Evolutionary conservation across 2,113 vertebrate species (phyloP), one percentile per base, ranked within the genome.

Genomic region (Anser cygnoides): DNA sequence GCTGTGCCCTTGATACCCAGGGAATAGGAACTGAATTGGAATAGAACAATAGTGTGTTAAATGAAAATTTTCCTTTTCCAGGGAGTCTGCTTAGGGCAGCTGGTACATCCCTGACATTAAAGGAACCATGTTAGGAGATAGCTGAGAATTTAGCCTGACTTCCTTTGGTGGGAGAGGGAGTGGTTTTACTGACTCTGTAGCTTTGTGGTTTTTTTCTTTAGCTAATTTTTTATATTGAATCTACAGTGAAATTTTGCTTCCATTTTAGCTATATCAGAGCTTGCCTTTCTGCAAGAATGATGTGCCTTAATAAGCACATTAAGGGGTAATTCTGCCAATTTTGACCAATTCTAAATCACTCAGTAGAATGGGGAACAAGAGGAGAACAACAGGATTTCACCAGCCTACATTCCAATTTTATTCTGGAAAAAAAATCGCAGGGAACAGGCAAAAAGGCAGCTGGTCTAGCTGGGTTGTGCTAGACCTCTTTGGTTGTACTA

Each of bases 31-130:
- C 29, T 57, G 61, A 65, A 57, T 71, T 84, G 43, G 19, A 1
- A 49, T 18, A 26, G n/a, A 90, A 61, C 22, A 29, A 25, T 1
- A 52, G 29, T 0, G 0, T 44, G 29, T 41, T 71, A 23, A 28
- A n/a, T 28, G 8, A 0, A 46, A 61, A 33, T 14, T 6, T 26
- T 46, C 39, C 19, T 85, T 79, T 80, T 66, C 20, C 25, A 50
- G 26, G n/a, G 55, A 41, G 11, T 18, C n/a, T 63, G 73, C 49
- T 89, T 72, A 66, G 74, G 28, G 49, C 54, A 93, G 71, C 50
- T 71, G 46, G 11, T 58, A 6, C 41, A 35, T 43, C 23, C 37
- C 37, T 50, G 54, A 23, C 10, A 7, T 11, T 21, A 68, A 57
- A 82, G 35, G 29, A 59, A 49, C 33, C 22, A 75, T 5, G 4